Percentiles rank a stretch among this genome's conserved stretches.
Conservation (phyloP, 2,797 vertebrate species). For the Denticeps clupeoides region DNA sequence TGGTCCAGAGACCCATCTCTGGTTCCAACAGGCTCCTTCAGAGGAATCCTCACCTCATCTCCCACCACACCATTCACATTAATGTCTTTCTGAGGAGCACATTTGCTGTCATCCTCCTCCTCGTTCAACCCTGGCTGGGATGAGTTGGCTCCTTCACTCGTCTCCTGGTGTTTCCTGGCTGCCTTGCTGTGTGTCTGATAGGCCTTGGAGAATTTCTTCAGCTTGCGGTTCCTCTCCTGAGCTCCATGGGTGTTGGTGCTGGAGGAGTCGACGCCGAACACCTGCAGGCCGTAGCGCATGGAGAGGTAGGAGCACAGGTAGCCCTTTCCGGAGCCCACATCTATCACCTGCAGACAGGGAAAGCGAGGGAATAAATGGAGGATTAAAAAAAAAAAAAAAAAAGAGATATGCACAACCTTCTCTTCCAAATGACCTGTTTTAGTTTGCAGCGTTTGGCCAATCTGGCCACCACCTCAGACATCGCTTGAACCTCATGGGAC, state of each 20-base stretch:
- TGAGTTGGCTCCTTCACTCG: not conserved
- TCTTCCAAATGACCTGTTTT: slow-evolving; percentile 80
- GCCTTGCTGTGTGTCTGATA: slow-evolving; percentile 52
- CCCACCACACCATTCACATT: slow-evolving; percentile 18
- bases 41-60: slow-evolving; percentile 15
- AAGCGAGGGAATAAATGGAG: not conserved
- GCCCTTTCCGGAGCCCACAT: slow-evolving; percentile 93
- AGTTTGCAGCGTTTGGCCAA: slow-evolving; percentile 64
- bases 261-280: slow-evolving; percentile 94
- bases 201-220: slow-evolving; percentile 81
- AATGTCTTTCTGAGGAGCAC: slow-evolving; percentile 9
- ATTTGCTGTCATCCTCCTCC: slow-evolving; percentile 4
- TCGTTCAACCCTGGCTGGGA: not conserved
- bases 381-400: not conserved
- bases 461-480: slow-evolving; percentile 76
- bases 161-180: not conserved
- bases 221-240: slow-evolving; percentile 86
- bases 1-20: slow-evolving; percentile 16
- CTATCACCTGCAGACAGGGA: slow-evolving; percentile 71
- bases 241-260: slow-evolving; percentile 81
- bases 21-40: slow-evolving; percentile 21
- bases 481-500: slow-evolving; percentile 88
- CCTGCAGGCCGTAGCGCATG: slow-evolving; percentile 75
- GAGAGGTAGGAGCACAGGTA: slow-evolving; percentile 93
- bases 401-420: too few species aligned